Conservation (phyloP, 2,113 vertebrate species). For the Cichladusa arquata region DNA sequence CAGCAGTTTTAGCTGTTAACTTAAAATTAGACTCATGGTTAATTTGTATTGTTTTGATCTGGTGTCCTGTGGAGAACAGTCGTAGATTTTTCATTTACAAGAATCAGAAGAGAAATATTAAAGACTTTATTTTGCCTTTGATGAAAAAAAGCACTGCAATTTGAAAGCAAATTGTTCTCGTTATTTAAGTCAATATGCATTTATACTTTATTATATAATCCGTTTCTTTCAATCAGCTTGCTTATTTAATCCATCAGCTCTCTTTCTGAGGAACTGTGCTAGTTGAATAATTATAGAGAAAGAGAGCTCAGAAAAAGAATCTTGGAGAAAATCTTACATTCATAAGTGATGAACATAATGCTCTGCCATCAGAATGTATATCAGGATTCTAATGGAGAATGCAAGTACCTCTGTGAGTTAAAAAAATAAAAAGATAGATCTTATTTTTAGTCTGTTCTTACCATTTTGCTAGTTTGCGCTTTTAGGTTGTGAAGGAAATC, state of each 20-base stretch:
- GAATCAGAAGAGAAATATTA: not conserved
- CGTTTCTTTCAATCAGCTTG: not conserved
- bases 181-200: conserved; percentile 28
- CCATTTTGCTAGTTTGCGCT: not conserved
- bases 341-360: not conserved
- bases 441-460: not conserved
- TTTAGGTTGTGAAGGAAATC: not conserved
- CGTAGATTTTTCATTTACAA: not conserved
- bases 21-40: not conserved
- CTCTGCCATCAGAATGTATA: not conserved
- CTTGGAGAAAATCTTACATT: not conserved
- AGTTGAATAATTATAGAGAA: not conserved
- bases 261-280: not conserved
- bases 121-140: conserved; percentile 2
- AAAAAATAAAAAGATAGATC: rapidly evolving
- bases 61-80: not conserved
- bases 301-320: not conserved
- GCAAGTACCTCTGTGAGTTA: not conserved
- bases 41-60: conserved; percentile 11
- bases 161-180: conserved; percentile 26
- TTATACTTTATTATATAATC: conserved; percentile 8
- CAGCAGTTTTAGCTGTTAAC: not conserved
- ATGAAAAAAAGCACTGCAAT: not conserved
- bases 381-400: not conserved
- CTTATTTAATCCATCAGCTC: conserved; percentile 3